Evolutionary conservation across 2,888 invertebrate genomes (phyloP).

Genomic region (Epinotia bilunana): DNA sequence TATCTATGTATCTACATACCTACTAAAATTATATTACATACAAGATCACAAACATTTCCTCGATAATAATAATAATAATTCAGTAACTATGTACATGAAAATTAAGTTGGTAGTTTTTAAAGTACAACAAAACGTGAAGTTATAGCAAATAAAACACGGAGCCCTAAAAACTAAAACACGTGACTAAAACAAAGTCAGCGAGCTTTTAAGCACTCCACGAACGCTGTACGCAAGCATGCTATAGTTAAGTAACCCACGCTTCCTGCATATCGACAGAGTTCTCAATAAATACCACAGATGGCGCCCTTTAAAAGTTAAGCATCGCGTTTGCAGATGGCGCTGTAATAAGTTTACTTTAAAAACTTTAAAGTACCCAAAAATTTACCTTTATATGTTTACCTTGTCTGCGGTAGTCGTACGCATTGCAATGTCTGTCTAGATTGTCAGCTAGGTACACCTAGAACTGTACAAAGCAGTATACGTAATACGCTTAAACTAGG

Average conservation of each 20-base stretch:
- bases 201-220: constrained; percentile 13
- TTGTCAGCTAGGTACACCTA: neutral
- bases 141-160: neutral
- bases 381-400: neutral
- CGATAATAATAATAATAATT: too few species aligned
- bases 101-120: too few species aligned
- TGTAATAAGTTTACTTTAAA: constrained; percentile 37
- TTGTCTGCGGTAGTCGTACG: neutral
- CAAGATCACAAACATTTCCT: too few species aligned
- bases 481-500: neutral
- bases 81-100: too few species aligned
- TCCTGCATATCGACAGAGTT: constrained; percentile 52
- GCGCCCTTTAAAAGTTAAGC: constrained; percentile 56
- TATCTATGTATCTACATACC: too few species aligned
- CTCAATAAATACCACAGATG: constrained; percentile 59
- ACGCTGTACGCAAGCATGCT: constrained; percentile 1
- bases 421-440: neutral
- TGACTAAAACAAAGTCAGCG: neutral
- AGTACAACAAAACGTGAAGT: too few species aligned
- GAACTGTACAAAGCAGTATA: neutral
- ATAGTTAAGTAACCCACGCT: constrained; percentile 19
- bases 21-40: too few species aligned
- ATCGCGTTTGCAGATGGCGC: constrained; percentile 62
- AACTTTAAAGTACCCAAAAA: neutral
- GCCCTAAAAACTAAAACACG: neutral